phyloP scores from a whole-genome alignment of 1,140 invertebrate genomes.

The Diabrotica undecimpunctata region DNA sequence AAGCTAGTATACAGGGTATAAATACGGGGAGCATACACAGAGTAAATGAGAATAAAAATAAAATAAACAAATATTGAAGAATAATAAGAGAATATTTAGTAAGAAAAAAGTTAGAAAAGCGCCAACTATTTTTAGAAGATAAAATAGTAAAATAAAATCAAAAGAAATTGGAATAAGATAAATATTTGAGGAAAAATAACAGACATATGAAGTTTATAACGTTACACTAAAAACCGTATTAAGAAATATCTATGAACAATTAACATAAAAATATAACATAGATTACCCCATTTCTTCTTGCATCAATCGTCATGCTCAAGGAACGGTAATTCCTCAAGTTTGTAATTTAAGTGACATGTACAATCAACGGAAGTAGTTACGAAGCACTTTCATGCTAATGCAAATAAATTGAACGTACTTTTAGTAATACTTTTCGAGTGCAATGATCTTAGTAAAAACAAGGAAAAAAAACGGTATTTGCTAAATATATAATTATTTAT shows the following conservation, averaged over 20 bases:
- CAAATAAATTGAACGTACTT: constrained; percentile 7
- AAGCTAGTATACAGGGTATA: no score
- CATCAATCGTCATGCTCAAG: constrained; percentile 24
- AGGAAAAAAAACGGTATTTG: constrained; percentile 9
- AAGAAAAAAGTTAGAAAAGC: no score
- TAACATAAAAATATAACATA: not conserved
- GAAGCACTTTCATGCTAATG: constrained; percentile 8
- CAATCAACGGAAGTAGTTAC: constrained; percentile 27
- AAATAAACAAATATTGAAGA: no score
- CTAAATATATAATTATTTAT: constrained; percentile 1
- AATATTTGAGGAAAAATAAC: no score
- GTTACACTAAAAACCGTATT: no score
- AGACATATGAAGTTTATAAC: no score
- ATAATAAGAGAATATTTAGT: no score
- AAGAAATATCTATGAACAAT: not conserved
- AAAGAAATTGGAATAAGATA: no score
- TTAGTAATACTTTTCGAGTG: constrained; percentile 7
- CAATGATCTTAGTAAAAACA: constrained; percentile 12
- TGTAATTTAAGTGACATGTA: constrained; percentile 22
- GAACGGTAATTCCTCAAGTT: constrained; percentile 23
- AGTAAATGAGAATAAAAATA: no score
- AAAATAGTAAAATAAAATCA: no score
- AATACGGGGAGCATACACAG: no score
- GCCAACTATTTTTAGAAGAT: no score
- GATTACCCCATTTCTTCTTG: constrained; percentile 1